Percentiles rank a stretch among this genome's conserved stretches.
phyloP scores from a whole-genome alignment of 2,888 invertebrate genomes.

The Volucella inflata region DNA sequence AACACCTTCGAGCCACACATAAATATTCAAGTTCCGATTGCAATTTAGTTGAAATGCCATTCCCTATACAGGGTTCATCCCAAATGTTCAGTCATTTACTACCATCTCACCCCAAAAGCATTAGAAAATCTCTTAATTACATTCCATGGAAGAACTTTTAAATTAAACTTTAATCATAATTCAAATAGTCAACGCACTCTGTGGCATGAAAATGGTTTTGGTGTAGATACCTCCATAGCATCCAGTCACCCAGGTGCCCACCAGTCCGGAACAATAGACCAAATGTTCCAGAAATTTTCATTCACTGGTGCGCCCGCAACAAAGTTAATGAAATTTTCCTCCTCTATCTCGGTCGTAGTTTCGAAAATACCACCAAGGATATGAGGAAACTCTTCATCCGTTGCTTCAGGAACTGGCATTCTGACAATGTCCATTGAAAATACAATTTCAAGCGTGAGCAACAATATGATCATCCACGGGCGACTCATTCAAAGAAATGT shows the following conservation, averaged over 20 bases:
- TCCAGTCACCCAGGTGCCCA: neutral
- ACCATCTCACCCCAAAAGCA: slow-evolving; percentile 3
- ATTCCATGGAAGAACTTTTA: slow-evolving; percentile 23
- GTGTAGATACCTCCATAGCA: neutral
- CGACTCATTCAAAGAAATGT: slow-evolving; percentile 6
- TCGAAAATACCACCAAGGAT: neutral
- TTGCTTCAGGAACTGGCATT: neutral
- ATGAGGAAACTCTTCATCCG: slow-evolving; percentile 2
- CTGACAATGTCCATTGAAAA: slow-evolving; percentile 12
- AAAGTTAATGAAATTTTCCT: slow-evolving; percentile 1
- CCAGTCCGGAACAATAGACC: slow-evolving; percentile 13
- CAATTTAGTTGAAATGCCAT: neutral
- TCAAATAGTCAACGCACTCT: slow-evolving; percentile 33
- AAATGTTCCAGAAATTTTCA: slow-evolving; percentile 33
- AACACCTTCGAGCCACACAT: too few species aligned
- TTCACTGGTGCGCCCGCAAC: neutral
- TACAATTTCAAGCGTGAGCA: slow-evolving; percentile 2
- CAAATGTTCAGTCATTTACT: slow-evolving; percentile 18
- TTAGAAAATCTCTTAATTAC: slow-evolving; percentile 37
- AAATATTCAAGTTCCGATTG: slow-evolving; percentile 7
- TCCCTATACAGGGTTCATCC: neutral
- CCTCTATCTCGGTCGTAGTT: slow-evolving; percentile 2
- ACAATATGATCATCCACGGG: neutral
- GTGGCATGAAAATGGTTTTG: too few species aligned
- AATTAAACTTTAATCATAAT: slow-evolving; percentile 43